Evolutionary conservation across 2,797 vertebrate species (phyloP), one percentile per base, ranked within the genome.

Genomic region (Melanogrammus aeglefinus): DNA sequence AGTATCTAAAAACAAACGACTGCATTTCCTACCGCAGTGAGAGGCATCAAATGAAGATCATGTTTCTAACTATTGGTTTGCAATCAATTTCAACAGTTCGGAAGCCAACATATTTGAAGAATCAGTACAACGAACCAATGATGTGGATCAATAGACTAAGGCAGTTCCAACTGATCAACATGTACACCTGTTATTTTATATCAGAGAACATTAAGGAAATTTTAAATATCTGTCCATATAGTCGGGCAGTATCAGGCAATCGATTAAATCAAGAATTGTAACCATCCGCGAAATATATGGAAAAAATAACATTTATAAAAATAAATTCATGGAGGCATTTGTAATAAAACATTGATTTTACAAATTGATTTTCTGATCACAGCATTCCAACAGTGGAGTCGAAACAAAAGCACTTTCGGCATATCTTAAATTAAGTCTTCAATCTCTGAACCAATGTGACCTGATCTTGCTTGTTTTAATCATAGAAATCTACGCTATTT

Each of bases 391-490:
- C 81, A 84, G 82, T 63, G 6, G 75, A 85, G 79, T 80, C 77
- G 80, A 86, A 85, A 77, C 89, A 89, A 91, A 89, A 91, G 89
- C 90, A 91, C 85, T 91, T 89, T 88, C 83, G 90, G 87, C 88
- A 84, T 84, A 77, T 90, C 80, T 93, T 93, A 94, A 94, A 94
- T 94, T 91, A 94, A 91, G 77, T 91, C 73, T 87, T 81, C 82
- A 78, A 83, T 86, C 86, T 84, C 82, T 70, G 57, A 88, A 87
- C 76, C 82, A 84, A 86, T 7, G 57, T 63, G 57, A 82, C 83
- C 81, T 81, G 81, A 89, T 84, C 82, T 83, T 75, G 76, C 74
- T 83, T 83, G 57, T 83, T 81, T 91, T 92, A 81, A 85, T 91
- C 79, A 38, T 66, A 79, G 77, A 76, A 39, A 81, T 87, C 72